Evolutionary conservation across 2,113 vertebrate species (phyloP), one percentile per base, ranked within the genome.

Genomic region (Trachemys scripta): DNA sequence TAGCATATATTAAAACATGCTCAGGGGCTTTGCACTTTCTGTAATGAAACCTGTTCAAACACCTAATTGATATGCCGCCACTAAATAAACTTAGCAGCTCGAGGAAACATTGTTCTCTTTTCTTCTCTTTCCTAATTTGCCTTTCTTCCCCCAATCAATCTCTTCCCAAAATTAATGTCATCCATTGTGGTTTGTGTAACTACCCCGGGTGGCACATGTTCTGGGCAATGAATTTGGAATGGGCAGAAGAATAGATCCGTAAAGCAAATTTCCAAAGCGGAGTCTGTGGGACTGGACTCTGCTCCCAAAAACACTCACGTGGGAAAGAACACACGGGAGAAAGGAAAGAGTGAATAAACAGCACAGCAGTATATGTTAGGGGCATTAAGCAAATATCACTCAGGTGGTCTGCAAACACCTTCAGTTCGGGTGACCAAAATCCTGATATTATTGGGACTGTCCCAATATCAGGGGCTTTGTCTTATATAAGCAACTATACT

Each of bases 31-130:
- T 93, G 72, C 54, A 93, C 86, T 96, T 94, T 96, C 88, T 95
- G 69, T 96, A 97, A 96, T 97, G 97, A 97, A 98, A 96, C 91
- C 94, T 95, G 86, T 94, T 97, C 95, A 97, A 97, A 97, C 53
- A 97, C 89, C 93, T 96, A 98, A 96, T 93, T 98, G 84, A 96
- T 96, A 88, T 4, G 19, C 85, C 96, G 92, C 83, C 35, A 93
- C 85, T 97, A 96, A 97, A 95, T 92, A 97, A 96, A 96, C 14
- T 78, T 93, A 96, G 91, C 89, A 96, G 92, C 95, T 79, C 82
- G 17, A 14, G 84, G 75, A 59, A 96, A 93, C 87, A 84, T 90
- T 80, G 27, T 81, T 95, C n/a, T 85, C 31, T 80, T 35, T 45
- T 76, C 75, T 45, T 65, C 35, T 65, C 86, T 14, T 51, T 38